Conservation (phyloP, 2,797 vertebrate species). For the Tragelaphus oryx region DNA sequence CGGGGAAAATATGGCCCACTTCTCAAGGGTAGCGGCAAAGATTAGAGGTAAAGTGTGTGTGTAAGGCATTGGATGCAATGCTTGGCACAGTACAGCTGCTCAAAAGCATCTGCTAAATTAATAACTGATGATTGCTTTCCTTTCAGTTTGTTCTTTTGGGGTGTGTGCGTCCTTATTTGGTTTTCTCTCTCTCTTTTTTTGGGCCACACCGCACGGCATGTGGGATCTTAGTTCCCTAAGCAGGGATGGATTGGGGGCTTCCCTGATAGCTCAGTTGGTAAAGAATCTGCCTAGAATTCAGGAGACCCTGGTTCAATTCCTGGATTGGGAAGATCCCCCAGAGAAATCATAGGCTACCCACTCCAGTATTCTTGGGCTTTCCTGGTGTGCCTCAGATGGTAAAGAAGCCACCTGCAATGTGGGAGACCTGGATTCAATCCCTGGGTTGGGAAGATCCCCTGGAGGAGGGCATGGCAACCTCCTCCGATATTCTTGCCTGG, state of each 20-base stretch:
- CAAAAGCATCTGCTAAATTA: background rate
- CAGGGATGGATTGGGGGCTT: background rate
- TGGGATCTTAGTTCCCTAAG: background rate
- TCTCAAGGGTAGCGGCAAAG: background rate
- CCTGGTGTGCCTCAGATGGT: background rate
- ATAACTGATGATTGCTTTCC: background rate
- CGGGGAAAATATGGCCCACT: background rate
- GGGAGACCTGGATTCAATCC: background rate
- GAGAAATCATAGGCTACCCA: background rate
- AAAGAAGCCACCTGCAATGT: background rate
- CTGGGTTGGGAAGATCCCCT: background rate
- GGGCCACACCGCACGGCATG: background rate
- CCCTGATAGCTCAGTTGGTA: background rate
- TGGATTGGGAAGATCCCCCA: background rate
- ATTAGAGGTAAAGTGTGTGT: background rate
- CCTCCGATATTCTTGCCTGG: background rate
- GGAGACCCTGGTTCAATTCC: background rate
- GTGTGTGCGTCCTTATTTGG: background rate
- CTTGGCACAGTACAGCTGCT: background rate
- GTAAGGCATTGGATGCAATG: background rate
- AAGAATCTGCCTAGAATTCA: background rate
- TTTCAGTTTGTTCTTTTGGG: background rate
- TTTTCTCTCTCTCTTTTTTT: background rate
- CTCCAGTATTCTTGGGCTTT: background rate
- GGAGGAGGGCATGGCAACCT: background rate